Evolutionary conservation across 2,888 invertebrate species (phyloP), one percentile per base, ranked within the genome.

Genomic region (Andricus quercusramuli): DNA sequence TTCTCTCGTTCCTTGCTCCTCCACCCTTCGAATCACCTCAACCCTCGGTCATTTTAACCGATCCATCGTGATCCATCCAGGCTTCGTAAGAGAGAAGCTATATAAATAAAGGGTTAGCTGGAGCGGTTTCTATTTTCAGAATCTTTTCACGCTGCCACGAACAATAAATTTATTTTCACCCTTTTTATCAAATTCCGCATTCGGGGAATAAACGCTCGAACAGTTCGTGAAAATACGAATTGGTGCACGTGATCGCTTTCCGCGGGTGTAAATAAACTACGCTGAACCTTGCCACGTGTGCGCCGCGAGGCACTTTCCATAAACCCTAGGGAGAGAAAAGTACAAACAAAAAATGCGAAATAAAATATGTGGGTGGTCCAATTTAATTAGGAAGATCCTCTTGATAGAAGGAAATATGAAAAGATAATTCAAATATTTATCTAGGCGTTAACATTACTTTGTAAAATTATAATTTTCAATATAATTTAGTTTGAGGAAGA

Each of bases 81-180:
- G 83, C 77, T 80, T 81, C 80, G 82, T 80, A 82, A 80, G 83
- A 86, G 81, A 67, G 79, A 85, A 74, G 85, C 87, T 90, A 88
- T 88, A 90, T 89, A 92, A 92, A 92, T 92, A 92, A 92, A 92
- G 92, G 92, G 92, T 92, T 92, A 90, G 47, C 79, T 59, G 74
- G 64, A 25, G 37, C 62, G 62, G 77, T 66, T 84, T 77, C 78
- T 66, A 74, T 17, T 84, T 84, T 83, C 32, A 67, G 78, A 76
- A 78, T 37, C 76, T 62, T 65, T 74, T 80, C 80, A 66, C 68
- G 44, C 77, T 82, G 79, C 80, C 83, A 79, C 79, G 78, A 32
- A 56, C 56, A 74, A 84, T 79, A 83, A 84, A 83, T 82, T 84
- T 64, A 70, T 83, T 84, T 83, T 82, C 82, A 82, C 77, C 84